These are phyloP conservation scores for Rhadinocentrus ornatus DNA, from an alignment of 2,797 vertebrate genomes.

Conservation along the genomic window DNA sequence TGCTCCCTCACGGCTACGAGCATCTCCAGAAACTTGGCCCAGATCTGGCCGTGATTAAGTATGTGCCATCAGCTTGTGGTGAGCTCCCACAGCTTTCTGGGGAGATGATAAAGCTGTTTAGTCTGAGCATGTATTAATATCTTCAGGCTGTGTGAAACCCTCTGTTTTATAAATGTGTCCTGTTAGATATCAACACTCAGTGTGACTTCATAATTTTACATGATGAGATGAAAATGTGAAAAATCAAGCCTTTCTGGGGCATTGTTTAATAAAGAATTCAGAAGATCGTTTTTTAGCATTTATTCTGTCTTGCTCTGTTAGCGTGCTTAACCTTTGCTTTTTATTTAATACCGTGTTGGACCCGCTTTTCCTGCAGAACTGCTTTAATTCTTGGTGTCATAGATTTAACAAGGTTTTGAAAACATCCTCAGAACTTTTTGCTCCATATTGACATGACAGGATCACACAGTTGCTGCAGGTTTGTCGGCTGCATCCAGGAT, in stretches of 20 bases:
- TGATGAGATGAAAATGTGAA: slow-evolving; percentile 17
- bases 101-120: slow-evolving; percentile 45
- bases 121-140: slow-evolving; percentile 31
- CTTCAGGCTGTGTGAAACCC: slow-evolving; percentile 34
- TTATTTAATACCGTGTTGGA: no score
- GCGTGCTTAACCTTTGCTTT: not conserved
- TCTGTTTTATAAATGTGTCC: slow-evolving; percentile 17
- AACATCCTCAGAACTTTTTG: no score
- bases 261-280: slow-evolving; percentile 6
- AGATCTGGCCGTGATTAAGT: slow-evolving; percentile 51
- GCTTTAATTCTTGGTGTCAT: no score
- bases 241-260: not conserved
- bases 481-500: no score
- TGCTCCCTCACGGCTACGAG: slow-evolving; percentile 26
- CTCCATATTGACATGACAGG: no score
- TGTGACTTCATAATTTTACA: not conserved
- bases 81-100: slow-evolving; percentile 24
- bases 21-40: slow-evolving; percentile 47
- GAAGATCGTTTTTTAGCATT: not conserved
- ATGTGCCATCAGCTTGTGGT: slow-evolving; percentile 31
- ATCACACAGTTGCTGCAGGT: no score
- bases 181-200: slow-evolving; percentile 24
- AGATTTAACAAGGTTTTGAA: no score
- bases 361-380: no score
- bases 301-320: not conserved